phyloP scores from a whole-genome alignment of 2,797 vertebrate species.

The Apogon hyalosoma region DNA sequence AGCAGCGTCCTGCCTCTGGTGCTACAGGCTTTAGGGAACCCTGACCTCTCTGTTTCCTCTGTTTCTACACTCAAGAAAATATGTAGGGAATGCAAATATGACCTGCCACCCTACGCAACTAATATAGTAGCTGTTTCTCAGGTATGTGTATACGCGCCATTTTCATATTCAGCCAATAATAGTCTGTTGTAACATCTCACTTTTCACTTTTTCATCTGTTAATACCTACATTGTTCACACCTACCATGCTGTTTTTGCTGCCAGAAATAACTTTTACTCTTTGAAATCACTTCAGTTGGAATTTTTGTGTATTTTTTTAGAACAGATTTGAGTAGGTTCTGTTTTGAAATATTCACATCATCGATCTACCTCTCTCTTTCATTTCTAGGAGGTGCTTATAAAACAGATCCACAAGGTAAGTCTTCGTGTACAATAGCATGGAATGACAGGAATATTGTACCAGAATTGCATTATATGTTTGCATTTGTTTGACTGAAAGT shows the following conservation, averaged over 20 bases:
- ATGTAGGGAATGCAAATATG: conserved; percentile 94
- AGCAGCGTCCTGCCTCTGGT: conserved; percentile 93
- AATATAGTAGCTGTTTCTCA: conserved; percentile 97
- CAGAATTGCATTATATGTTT: conserved; percentile 30
- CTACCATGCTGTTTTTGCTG: conserved; percentile 11
- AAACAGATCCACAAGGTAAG: conserved; percentile 98
- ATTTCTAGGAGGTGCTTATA: conserved; percentile 89
- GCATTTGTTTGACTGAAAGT: conserved; percentile 6
- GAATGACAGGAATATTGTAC: conserved; percentile 10
- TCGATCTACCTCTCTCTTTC: conserved; percentile 24
- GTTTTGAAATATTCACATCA: conserved; percentile 20
- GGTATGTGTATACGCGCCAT: conserved; percentile 63
- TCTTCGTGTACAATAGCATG: no score
- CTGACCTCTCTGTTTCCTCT: conserved; percentile 95
- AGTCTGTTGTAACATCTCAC: neutral
- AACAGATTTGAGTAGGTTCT: conserved; percentile 9
- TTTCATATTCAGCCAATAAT: neutral
- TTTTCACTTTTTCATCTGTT: neutral
- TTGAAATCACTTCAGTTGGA: conserved; percentile 35
- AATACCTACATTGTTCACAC: neutral
- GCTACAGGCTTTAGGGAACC: conserved; percentile 92
- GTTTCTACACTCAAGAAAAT: conserved; percentile 98
- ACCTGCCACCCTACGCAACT: conserved; percentile 90
- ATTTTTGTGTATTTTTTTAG: conserved; percentile 9
- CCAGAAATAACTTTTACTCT: conserved; percentile 38